Base-by-base conservation (phyloP, 2,888 invertebrate species). In the Hymenopus coronatus region DNA sequence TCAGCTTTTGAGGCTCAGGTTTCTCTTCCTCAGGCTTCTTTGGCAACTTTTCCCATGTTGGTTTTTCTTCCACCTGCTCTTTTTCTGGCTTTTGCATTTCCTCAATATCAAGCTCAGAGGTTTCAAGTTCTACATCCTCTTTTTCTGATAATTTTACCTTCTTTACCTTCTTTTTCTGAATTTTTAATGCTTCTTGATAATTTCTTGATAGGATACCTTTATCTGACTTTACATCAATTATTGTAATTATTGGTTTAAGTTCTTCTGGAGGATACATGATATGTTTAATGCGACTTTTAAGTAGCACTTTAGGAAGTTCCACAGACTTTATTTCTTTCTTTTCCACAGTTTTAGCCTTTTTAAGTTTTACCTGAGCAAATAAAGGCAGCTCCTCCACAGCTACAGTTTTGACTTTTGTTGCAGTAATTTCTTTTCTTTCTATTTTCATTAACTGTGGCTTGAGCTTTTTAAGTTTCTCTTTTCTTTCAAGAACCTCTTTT, bases 211-310 rank as follows among this genome's bases (percentile, higher is more conserved):
- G 87, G 25, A 92, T 91, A 1, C 92, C 92, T 87, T 92, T 91
- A 84, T 92, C 92, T 14, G 91, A 90, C 88, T 90, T 91, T 6
- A 91, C 86, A 83, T 91, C 91, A 27, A 92, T 91, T 90, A 93
- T 90, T 54, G 93, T 92, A 82, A 93, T 92, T 40, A 92, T 90
- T 7, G 93, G 92, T 87, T 91, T 90, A 88, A 92, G 91, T 91
- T 93, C 92, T 85, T 90, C 30, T 28, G 93, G 93, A 83, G 94
- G 93, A 90, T 94, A 94, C 86, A 93, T 93, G 3, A 94, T 92
- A 91, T 94, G 94, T 83, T 93, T 94, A n/a, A 97, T 96, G 91
- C 96, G 94, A 92, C 97, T 97, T 92, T 96, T 96, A 0, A 97
- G 93, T 92, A 96, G 94, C 88, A 96, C 94, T 92, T 96, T 96